Evolutionary conservation across 2,888 invertebrate species (phyloP), one percentile per base, ranked within the genome.

Genomic region (Philereme vetulata): DNA sequence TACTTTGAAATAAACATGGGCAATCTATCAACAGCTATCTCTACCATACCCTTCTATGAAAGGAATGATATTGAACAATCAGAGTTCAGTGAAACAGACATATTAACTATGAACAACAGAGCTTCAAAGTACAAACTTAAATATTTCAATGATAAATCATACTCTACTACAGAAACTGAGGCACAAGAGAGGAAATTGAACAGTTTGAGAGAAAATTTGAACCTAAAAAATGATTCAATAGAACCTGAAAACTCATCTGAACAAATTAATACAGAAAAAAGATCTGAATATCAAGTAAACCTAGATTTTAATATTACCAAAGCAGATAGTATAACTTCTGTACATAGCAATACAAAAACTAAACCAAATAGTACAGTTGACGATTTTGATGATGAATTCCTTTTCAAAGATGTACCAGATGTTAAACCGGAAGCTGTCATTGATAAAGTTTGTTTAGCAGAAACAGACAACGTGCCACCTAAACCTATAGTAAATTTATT

Each of bases 1-100:
- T 90, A 89, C 69, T 93, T 93, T 68, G 84, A 89, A 21, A 85
- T 92, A 4, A 80, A 91, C 62, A 86, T 86, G 81, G 84, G 87
- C 47, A 82, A 78, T 21, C 77, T 93, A 0, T 77, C 81, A n/a
- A 61, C 76, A 33, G 89, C 88, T 11, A 66, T 93, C 0, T 84
- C 80, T 6, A 84, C 89, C 4, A 78, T 92, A 67, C 89, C 92
- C 43, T 92, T 92, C 68, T 82, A 86, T 67, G 83, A 90, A 76
- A 80, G 92, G 71, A 92, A 88, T 69, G 67, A 71, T 33, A 77
- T 92, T 52, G 81, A 90, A 11, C 70, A 71, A 60, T 65, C 72
- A 0, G 62, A 81, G 38, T 92, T 92, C 56, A 84, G 70, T 62
- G 81, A 87, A 76, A 79, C 72, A 44, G 92, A 92, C 55, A 72